phyloP scores from a whole-genome alignment of 2,113 vertebrate genomes.

The Cyrtonyx montezumae region DNA sequence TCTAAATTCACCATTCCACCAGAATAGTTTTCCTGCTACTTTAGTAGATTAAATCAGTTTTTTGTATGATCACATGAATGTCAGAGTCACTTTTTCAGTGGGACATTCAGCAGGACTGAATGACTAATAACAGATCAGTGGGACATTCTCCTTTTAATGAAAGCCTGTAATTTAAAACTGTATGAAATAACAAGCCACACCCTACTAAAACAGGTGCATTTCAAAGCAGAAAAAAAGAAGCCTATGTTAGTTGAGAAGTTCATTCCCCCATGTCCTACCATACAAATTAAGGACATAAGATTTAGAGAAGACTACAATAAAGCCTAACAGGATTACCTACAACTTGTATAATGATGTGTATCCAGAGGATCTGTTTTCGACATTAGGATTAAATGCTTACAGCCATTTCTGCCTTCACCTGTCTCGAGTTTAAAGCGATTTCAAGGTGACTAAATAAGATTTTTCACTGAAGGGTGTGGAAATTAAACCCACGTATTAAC shows the following conservation, averaged over 20 bases:
- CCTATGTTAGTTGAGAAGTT: not conserved
- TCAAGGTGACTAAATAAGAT: not conserved
- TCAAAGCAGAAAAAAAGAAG: not conserved
- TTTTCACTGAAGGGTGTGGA: not conserved
- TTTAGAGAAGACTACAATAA: not conserved
- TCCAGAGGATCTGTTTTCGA: not conserved
- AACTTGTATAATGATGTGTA: not conserved
- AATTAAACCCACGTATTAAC: not conserved
- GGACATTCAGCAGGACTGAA: not conserved
- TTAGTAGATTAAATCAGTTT: not conserved
- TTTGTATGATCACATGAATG: not conserved
- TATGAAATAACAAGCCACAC: not conserved
- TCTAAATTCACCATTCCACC: not conserved
- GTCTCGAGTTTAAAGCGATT: not conserved
- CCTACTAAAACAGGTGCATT: not conserved
- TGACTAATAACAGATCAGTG: not conserved
- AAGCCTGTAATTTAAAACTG: not conserved
- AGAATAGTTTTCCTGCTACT: not conserved
- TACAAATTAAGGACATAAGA: not conserved
- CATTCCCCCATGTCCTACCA: not conserved
- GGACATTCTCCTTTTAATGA: not conserved
- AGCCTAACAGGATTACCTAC: not conserved
- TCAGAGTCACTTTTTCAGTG: not conserved
- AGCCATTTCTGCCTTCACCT: not conserved
- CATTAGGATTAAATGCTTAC: slow-evolving; percentile 18